Evolutionary conservation across 2,797 vertebrate genomes (phyloP).

Genomic region (Cyclopterus lumpus): DNA sequence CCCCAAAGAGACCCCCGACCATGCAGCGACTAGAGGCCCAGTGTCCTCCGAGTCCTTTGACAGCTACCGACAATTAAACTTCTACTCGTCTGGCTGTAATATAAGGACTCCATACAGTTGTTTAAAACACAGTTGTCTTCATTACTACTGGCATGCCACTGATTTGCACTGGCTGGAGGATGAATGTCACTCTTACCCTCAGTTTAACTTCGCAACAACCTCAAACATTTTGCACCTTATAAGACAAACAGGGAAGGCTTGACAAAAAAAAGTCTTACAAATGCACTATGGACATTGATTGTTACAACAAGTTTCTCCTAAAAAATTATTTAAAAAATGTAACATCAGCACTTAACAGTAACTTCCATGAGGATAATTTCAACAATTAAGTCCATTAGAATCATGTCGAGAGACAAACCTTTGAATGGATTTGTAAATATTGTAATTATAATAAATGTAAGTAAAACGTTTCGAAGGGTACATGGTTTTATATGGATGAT

Average conservation of each 20-base stretch:
- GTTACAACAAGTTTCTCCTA: constrained; percentile 39
- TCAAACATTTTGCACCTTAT: constrained; percentile 64
- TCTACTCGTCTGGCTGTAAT: constrained; percentile 9
- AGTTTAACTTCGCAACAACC: constrained; percentile 37
- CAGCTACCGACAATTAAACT: constrained; percentile 66
- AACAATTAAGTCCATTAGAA: constrained; percentile 32
- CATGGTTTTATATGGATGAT: constrained; percentile 71
- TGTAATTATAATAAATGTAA: constrained; percentile 68
- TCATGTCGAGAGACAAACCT: constrained; percentile 64
- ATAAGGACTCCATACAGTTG: constrained; percentile 1
- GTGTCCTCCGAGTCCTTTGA: constrained; percentile 73
- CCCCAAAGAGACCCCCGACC: constrained; percentile 81
- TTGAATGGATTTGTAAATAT: constrained; percentile 65
- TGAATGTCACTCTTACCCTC: constrained; percentile 9
- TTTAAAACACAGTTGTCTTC: constrained; percentile 27
- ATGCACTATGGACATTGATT: constrained; percentile 58
- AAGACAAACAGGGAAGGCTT: constrained; percentile 51
- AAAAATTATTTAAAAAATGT: constrained; percentile 27
- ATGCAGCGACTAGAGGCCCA: constrained; percentile 80
- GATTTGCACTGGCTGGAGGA: constrained; percentile 37
- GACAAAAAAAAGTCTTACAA: constrained; percentile 10
- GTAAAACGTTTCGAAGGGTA: constrained; percentile 61
- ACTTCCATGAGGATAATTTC: constrained; percentile 10
- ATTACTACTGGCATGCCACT: constrained; percentile 43
- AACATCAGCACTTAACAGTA: constrained; percentile 16